phyloP scores from a whole-genome alignment of 2,888 invertebrate genomes.

The Pachymerium ferrugineum region DNA sequence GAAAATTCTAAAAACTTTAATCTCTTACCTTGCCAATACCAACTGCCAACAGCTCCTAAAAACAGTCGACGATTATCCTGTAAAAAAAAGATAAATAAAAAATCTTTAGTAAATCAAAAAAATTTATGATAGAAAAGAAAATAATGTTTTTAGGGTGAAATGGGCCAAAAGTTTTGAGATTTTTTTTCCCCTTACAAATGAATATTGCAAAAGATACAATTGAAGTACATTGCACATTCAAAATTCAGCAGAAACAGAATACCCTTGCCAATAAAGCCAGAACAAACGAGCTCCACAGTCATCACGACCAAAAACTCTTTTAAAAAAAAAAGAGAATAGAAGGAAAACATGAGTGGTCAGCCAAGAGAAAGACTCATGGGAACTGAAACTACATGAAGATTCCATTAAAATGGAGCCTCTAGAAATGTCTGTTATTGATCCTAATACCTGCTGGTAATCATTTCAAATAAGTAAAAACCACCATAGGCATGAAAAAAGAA shows the following conservation, averaged over 20 bases:
- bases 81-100: conserved; percentile 45
- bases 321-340: not conserved
- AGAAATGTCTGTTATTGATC: not conserved
- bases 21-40: conserved; percentile 93
- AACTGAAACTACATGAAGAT: not conserved
- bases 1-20: not conserved
- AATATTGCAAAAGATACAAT: not conserved
- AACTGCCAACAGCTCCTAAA: conserved; percentile 92
- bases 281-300: not conserved
- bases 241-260: not conserved
- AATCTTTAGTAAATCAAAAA: not conserved
- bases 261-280: not conserved
- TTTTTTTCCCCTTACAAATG: no score
- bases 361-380: not conserved
- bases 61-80: conserved; percentile 78
- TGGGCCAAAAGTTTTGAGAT: no score
- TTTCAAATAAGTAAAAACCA: not conserved
- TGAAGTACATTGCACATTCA: not conserved
- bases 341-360: not conserved
- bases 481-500: not conserved
- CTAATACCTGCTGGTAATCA: not conserved
- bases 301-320: not conserved
- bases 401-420: not conserved
- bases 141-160: no score
- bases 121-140: not conserved